phyloP scores from a whole-genome alignment of 2,113 vertebrate species.

The Sarotherodon lohbergeri region DNA sequence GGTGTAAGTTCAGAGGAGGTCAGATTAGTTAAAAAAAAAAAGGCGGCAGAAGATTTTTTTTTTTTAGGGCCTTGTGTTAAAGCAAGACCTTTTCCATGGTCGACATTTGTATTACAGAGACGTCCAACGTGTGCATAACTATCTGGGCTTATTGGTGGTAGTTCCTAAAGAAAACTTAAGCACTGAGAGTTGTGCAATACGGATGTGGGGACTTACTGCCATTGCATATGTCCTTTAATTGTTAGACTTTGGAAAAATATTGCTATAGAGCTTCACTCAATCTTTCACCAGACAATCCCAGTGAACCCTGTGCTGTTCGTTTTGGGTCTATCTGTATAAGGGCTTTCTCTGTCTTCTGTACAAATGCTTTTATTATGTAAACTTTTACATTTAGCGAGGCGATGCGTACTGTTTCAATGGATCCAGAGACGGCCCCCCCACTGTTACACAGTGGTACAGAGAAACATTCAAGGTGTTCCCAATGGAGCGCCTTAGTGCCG shows the following conservation, averaged over 20 bases:
- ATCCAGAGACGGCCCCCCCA: neutral
- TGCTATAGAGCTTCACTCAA: neutral
- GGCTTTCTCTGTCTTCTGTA: fast-evolving
- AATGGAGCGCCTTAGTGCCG: neutral
- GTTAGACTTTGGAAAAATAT: neutral
- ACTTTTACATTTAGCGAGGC: neutral
- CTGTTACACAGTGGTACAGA: neutral
- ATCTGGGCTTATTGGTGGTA: neutral
- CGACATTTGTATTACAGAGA: neutral
- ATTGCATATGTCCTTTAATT: neutral
- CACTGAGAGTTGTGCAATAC: neutral
- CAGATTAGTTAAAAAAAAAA: neutral
- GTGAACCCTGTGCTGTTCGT: neutral
- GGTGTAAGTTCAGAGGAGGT: neutral
- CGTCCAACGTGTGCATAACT: neutral
- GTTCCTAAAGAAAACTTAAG: neutral
- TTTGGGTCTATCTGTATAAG: fast-evolving
- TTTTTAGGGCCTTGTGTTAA: neutral
- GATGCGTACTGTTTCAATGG: neutral
- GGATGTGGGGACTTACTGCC: neutral
- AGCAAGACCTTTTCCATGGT: neutral
- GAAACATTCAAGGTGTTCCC: neutral
- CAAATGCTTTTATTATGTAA: neutral
- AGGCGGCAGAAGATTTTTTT: neutral
- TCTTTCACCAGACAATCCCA: neutral